Conservation (phyloP, 2,888 invertebrate species). For the Idaea aversata region DNA sequence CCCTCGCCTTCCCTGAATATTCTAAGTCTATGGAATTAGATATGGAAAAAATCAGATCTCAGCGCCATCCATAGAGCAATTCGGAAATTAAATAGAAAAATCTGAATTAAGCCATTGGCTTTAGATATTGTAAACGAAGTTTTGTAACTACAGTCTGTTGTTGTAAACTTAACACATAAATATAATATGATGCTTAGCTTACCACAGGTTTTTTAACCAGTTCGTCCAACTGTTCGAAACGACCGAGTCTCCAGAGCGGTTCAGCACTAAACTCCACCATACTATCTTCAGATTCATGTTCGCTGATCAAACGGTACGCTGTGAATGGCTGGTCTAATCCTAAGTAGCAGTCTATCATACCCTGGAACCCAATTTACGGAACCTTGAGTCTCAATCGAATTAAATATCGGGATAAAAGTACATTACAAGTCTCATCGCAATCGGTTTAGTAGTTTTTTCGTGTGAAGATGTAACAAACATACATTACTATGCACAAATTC, state of each 20-base stretch:
- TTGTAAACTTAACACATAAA: conserved; percentile 13
- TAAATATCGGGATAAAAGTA: not conserved
- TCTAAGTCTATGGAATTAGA: no score
- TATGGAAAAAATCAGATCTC: no score
- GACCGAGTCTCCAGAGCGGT: conserved; percentile 92
- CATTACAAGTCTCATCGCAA: not conserved
- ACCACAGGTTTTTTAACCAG: conserved; percentile 78
- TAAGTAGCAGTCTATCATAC: conserved; percentile 92
- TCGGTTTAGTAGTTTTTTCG: not conserved
- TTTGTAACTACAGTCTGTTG: no score
- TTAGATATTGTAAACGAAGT: no score
- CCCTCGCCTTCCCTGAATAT: no score
- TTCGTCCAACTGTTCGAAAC: conserved; percentile 88
- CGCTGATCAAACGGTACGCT: conserved; percentile 85
- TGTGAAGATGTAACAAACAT: not conserved
- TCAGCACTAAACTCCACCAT: conserved; percentile 87
- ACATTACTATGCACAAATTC: no score
- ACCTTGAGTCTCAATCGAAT: not conserved
- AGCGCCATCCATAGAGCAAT: no score
- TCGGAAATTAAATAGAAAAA: no score
- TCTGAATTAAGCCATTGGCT: no score
- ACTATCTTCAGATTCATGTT: conserved; percentile 81
- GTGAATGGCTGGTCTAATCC: conserved; percentile 93
- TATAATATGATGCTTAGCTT: conserved; percentile 15
- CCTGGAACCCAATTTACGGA: conserved; percentile 64